A percentile compares a stretch with the other conserved stretches of the same genome.
Conservation (phyloP, 2,797 vertebrate genomes). For the Pogonophryne albipinna region DNA sequence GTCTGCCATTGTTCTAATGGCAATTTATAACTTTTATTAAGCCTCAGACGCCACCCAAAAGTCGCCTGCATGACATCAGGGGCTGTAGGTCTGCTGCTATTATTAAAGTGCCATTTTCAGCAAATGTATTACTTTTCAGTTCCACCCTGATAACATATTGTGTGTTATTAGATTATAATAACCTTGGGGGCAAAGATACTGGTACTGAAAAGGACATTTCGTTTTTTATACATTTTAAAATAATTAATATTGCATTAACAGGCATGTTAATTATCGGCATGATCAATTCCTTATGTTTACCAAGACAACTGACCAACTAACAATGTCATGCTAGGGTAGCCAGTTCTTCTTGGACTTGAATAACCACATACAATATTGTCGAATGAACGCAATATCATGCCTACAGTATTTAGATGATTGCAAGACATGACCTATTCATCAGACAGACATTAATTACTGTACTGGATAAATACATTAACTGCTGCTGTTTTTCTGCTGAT, state of each 20-base stretch:
- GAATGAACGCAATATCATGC: not conserved
- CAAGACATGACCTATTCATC: not conserved
- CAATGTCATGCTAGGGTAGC: not conserved
- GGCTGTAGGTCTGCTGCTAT: slow-evolving; percentile 17
- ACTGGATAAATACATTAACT: not conserved
- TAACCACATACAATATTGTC: not conserved
- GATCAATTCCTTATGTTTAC: not conserved
- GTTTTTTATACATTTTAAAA: not conserved
- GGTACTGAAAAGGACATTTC: not conserved
- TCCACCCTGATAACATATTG: slow-evolving; percentile 7
- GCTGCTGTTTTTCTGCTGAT: not conserved
- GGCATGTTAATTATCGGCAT: not conserved
- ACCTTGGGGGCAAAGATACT: not conserved
- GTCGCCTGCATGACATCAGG: slow-evolving; percentile 60
- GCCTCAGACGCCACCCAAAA: slow-evolving; percentile 45
- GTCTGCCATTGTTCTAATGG: slow-evolving; percentile 63
- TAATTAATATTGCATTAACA: not conserved
- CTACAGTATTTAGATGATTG: not conserved
- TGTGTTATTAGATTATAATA: not conserved
- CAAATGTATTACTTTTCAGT: slow-evolving; percentile 14
- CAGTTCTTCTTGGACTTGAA: not conserved
- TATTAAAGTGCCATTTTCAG: slow-evolving; percentile 16
- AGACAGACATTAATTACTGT: not conserved
- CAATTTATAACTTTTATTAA: slow-evolving; percentile 56
- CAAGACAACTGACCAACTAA: not conserved